Evolutionary conservation across 2,113 vertebrate species (phyloP).

Genomic region (Tichodroma muraria): DNA sequence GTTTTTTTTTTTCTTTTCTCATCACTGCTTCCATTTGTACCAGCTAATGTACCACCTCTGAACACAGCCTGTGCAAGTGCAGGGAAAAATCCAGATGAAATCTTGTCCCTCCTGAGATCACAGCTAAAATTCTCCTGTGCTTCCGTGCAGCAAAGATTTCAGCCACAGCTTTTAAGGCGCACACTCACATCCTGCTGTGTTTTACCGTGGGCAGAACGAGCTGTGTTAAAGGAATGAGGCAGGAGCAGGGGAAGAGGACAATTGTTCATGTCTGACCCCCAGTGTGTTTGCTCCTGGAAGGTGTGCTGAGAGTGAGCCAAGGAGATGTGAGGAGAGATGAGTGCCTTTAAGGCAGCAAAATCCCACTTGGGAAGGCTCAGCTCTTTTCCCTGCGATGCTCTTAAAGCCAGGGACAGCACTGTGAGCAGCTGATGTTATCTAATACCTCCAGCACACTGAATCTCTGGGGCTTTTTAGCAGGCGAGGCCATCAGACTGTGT

Average conservation of each 20-base stretch:
- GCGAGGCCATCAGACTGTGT: background rate
- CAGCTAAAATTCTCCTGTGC: background rate
- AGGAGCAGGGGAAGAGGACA: background rate
- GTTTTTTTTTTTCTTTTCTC: background rate
- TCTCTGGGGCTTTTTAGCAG: background rate
- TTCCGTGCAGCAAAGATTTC: background rate
- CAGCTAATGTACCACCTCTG: background rate
- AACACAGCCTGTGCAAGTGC: background rate
- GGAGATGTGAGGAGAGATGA: background rate
- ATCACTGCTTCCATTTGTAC: background rate
- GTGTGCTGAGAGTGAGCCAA: background rate
- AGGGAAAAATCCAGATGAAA: background rate
- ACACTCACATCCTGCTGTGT: background rate
- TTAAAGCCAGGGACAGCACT: background rate
- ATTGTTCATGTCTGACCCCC: background rate
- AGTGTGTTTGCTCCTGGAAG: background rate
- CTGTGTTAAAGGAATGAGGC: background rate
- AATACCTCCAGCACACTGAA: background rate
- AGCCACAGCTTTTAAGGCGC: background rate
- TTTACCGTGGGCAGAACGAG: background rate
- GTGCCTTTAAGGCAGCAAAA: background rate
- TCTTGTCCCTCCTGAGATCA: background rate
- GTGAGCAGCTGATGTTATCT: background rate
- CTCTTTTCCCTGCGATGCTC: background rate
- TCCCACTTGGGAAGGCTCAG: rapidly evolving